A percentile compares a stretch with the other conserved stretches of the same genome.
These are phyloP conservation scores for Leucophenga montana DNA, from an alignment of 2,888 invertebrate species.

Conservation along the genomic window DNA sequence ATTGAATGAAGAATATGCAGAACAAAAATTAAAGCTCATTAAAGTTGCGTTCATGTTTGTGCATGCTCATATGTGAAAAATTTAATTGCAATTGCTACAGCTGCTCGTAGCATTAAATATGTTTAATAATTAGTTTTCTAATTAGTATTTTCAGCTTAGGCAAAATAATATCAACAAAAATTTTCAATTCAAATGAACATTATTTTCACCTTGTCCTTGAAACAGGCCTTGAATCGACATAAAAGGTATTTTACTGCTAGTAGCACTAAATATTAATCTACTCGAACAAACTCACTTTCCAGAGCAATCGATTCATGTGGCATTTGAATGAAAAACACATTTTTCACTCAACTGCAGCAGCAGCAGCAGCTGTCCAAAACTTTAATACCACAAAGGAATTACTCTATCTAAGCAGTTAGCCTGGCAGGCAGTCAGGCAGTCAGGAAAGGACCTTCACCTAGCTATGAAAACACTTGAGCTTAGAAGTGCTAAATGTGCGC, in stretches of 20 bases:
- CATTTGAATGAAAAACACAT: conserved; percentile 21
- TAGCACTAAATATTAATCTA: neutral
- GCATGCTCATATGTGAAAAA: neutral
- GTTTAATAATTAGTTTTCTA: neutral
- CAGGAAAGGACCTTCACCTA: conserved; percentile 21
- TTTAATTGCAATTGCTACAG: neutral
- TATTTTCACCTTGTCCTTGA: neutral
- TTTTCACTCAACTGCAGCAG: conserved; percentile 17
- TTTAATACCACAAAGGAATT: conserved; percentile 22
- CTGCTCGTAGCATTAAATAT: neutral
- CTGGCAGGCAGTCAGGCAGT: neutral
- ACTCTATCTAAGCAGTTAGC: neutral
- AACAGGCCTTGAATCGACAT: no score
- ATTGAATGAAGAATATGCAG: no score
- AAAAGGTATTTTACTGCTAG: no score
- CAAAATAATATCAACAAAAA: no score
- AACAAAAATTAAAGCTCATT: conserved; percentile 8
- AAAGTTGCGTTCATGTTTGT: neutral
- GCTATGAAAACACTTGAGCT: neutral
- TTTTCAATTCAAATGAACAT: neutral
- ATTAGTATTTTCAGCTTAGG: no score
- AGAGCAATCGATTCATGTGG: conserved; percentile 5
- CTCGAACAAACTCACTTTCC: neutral
- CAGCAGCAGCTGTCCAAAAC: conserved; percentile 6
- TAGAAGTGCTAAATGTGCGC: conserved; percentile 7